Percentiles rank a stretch among this genome's conserved stretches.
Evolutionary conservation across 2,888 invertebrate genomes (phyloP).

Genomic region (Tanytarsus gracilentus): DNA sequence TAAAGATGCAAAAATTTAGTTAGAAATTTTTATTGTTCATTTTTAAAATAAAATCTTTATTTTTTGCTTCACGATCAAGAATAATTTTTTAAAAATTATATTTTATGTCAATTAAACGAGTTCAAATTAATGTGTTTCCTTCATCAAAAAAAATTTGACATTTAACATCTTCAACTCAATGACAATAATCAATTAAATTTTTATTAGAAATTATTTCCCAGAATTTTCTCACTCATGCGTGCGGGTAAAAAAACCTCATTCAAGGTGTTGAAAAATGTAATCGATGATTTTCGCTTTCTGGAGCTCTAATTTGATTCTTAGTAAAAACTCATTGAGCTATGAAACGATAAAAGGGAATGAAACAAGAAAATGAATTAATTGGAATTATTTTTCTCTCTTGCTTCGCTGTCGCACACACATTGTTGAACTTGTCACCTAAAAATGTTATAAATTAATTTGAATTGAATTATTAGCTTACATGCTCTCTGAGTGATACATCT

Average conservation of each 20-base stretch:
- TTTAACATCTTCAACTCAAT: too few relatives aligned
- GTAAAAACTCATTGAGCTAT: slow-evolving; percentile 27
- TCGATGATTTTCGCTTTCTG: background rate
- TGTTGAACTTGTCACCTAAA: slow-evolving; percentile 23
- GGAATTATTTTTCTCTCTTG: background rate
- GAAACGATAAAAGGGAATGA: background rate
- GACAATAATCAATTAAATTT: too few relatives aligned
- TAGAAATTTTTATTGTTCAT: too few relatives aligned
- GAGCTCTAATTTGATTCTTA: slow-evolving; percentile 21
- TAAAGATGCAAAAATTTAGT: too few relatives aligned
- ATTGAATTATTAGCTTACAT: slow-evolving; percentile 27
- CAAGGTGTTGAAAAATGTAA: slow-evolving; percentile 10
- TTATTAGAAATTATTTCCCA: too few relatives aligned
- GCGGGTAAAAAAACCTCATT: background rate
- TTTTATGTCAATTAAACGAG: too few relatives aligned
- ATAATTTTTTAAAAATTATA: too few relatives aligned
- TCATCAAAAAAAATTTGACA: too few relatives aligned
- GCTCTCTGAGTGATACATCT: slow-evolving; percentile 19
- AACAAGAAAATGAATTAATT: slow-evolving; percentile 2
- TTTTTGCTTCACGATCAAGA: too few relatives aligned
- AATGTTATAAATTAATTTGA: slow-evolving; percentile 23
- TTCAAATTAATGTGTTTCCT: too few relatives aligned
- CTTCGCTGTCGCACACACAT: slow-evolving; percentile 5
- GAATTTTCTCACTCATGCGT: too few relatives aligned
- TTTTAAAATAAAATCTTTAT: too few relatives aligned